Conservation (phyloP, 2,888 invertebrate species). For the Dysmachus trigonus region DNA sequence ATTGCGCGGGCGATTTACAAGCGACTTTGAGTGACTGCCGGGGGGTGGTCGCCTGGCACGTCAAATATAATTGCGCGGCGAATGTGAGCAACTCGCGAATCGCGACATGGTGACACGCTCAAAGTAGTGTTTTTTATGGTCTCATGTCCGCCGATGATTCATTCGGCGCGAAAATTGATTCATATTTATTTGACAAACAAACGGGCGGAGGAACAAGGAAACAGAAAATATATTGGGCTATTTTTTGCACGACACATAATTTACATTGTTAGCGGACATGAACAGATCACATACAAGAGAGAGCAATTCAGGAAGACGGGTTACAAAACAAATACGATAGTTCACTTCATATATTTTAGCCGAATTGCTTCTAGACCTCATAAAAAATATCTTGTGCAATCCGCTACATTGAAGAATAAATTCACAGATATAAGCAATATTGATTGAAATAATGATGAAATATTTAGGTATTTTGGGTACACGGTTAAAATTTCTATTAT, state of each 20-base stretch:
- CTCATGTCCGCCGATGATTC: background rate
- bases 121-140: background rate
- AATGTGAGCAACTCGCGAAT: background rate
- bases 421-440: background rate
- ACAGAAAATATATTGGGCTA: background rate
- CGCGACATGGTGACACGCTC: background rate
- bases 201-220: background rate
- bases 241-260: background rate
- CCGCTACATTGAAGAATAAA: background rate
- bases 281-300: background rate
- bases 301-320: background rate
- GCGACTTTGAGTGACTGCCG: background rate
- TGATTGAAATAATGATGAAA: background rate
- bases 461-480: no score
- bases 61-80: background rate
- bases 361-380: background rate
- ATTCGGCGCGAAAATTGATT: conserved; percentile 5
- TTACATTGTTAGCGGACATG: background rate
- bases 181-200: background rate
- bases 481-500: no score
- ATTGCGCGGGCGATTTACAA: background rate
- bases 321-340: no score
- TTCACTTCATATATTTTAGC: background rate
- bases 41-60: background rate
- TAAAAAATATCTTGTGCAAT: background rate